These are phyloP conservation scores for Sebastiscus tertius DNA, from an alignment of 2,797 vertebrate species.

Conservation along the genomic window DNA sequence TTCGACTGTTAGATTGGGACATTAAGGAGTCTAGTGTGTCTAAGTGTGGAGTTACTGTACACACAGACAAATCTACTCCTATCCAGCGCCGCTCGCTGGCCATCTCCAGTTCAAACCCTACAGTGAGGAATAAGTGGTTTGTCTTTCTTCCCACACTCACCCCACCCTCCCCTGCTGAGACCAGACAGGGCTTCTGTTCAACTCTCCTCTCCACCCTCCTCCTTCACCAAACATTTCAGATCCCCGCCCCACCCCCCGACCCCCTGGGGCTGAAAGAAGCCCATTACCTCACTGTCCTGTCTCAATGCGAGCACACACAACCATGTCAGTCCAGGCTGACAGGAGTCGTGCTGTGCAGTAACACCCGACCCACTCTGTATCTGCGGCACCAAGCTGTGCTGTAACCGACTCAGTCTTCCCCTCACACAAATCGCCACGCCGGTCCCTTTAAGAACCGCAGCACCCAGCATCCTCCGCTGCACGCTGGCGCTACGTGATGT, in stretches of 20 bases:
- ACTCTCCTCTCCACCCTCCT: conserved; percentile 31
- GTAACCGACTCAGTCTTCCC: conserved; percentile 55
- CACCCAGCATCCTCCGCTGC: conserved; percentile 76
- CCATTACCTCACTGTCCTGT: conserved; percentile 72
- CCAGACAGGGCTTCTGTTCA: conserved; percentile 58
- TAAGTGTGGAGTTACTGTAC: not conserved
- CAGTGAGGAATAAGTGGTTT: conserved; percentile 19
- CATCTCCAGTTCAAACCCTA: conserved; percentile 6
- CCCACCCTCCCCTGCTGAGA: conserved; percentile 65
- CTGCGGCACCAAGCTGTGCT: conserved; percentile 72
- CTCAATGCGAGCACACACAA: conserved; percentile 48
- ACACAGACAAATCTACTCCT: not conserved
- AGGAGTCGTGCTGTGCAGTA: conserved; percentile 71
- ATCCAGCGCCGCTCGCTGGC: not conserved
- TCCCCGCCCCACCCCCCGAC: conserved; percentile 2
- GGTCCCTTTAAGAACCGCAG: conserved; percentile 81
- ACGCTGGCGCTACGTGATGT: conserved; percentile 66
- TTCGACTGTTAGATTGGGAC: not conserved
- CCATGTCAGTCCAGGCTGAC: conserved; percentile 53
- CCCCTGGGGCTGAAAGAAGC: conserved; percentile 50
- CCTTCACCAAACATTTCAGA: conserved; percentile 50
- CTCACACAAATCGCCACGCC: conserved; percentile 40
- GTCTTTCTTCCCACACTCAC: conserved; percentile 21
- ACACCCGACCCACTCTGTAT: conserved; percentile 61
- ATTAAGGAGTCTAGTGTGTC: not conserved